Conservation (phyloP, 2,888 invertebrate species). For the Drosophila prostipennis region DNA sequence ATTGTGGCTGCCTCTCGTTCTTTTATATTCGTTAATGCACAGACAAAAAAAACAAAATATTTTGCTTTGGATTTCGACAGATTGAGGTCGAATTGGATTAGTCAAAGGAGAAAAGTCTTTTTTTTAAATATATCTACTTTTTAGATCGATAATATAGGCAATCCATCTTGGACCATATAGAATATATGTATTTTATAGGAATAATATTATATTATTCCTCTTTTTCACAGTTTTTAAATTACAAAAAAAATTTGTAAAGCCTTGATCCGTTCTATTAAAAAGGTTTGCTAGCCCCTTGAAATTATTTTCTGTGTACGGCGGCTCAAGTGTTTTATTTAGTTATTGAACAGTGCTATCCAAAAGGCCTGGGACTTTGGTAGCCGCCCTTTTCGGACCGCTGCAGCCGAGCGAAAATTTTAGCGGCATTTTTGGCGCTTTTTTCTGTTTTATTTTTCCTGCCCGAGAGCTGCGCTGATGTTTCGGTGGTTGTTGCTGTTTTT, state of each 20-base stretch:
- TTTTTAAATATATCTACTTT: no score
- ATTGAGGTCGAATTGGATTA: neutral
- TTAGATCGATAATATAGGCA: no score
- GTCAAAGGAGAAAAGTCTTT: no score
- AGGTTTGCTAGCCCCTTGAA: no score
- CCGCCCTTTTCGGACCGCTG: slow-evolving; percentile 51
- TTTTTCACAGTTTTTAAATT: no score
- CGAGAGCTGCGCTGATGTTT: slow-evolving; percentile 23
- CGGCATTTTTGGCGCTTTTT: slow-evolving; percentile 76
- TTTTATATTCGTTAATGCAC: slow-evolving; percentile 10
- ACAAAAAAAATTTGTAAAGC: no score
- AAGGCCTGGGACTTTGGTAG: slow-evolving; percentile 35
- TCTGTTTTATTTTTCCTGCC: slow-evolving; percentile 32
- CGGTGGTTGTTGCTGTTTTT: slow-evolving; percentile 47
- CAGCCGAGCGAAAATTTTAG: slow-evolving; percentile 61
- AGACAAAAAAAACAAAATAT: neutral
- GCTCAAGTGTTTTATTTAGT: slow-evolving; percentile 74
- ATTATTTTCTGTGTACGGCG: slow-evolving; percentile 6
- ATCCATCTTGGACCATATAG: no score
- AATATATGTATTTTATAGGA: no score
- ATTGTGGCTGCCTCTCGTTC: slow-evolving; percentile 55
- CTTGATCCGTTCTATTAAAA: no score
- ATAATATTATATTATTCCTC: no score
- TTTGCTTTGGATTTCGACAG: neutral
- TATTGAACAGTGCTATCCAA: slow-evolving; percentile 67